These are phyloP conservation scores for Synergus umbraculus DNA, from an alignment of 2,888 invertebrate genomes.

Conservation along the genomic window DNA sequence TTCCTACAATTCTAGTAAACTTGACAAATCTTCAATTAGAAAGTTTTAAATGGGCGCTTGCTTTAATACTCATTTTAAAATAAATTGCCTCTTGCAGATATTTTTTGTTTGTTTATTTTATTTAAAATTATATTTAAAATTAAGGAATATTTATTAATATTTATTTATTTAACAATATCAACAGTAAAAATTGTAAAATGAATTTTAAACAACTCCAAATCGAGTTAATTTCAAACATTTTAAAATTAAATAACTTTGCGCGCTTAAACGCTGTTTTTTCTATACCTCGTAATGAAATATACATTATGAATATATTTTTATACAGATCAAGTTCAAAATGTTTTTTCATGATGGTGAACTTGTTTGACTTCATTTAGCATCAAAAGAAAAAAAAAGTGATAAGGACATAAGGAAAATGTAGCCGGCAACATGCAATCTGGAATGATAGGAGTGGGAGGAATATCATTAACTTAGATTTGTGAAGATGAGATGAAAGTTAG, in stretches of 20 bases:
- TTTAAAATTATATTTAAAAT: not conserved
- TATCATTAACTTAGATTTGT: slow-evolving; percentile 7
- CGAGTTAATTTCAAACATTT: too few species aligned
- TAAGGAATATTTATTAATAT: too few species aligned
- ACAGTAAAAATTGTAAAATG: too few species aligned
- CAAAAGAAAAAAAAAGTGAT: slow-evolving; percentile 37
- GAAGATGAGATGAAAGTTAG: slow-evolving; percentile 27
- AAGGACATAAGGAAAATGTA: slow-evolving; percentile 15
- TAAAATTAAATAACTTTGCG: too few species aligned
- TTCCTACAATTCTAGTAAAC: not conserved
- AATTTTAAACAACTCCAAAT: too few species aligned
- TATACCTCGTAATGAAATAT: too few species aligned
- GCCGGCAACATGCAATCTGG: slow-evolving; percentile 16
- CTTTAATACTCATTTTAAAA: not conserved
- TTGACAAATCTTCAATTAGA: not conserved
- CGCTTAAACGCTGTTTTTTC: too few species aligned
- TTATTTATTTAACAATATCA: too few species aligned
- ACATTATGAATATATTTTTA: too few species aligned
- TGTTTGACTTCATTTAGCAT: not conserved
- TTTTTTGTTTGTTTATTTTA: not conserved
- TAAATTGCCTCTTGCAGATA: not conserved
- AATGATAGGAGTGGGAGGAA: slow-evolving; percentile 34
- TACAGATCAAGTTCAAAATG: too few species aligned
- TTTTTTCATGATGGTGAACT: not conserved
- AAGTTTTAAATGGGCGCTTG: not conserved